Conservation (phyloP, 2,113 vertebrate genomes). For the Boulengeromyrus knoepffleri region DNA sequence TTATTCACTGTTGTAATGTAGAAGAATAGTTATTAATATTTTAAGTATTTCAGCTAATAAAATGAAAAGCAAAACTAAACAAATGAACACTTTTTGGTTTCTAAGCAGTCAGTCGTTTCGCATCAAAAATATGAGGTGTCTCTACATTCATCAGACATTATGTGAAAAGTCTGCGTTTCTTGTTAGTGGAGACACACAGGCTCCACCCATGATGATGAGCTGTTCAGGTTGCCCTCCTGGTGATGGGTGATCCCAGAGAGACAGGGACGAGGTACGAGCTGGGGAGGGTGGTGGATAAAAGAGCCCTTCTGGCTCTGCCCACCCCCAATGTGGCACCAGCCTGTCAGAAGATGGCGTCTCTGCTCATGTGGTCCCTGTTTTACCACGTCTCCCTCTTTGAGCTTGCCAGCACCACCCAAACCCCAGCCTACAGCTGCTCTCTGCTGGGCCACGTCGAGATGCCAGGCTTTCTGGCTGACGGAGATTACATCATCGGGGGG, state of each 20-base stretch:
- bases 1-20: not conserved
- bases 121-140: not conserved
- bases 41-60: not conserved
- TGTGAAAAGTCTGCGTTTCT: not conserved
- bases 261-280: not conserved
- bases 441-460: conserved; percentile 32
- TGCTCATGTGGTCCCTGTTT: conserved; percentile 21
- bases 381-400: not conserved
- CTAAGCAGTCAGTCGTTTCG: not conserved
- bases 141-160: not conserved
- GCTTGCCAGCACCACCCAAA: not conserved
- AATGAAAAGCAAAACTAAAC: not conserved
- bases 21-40: not conserved
- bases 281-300: conserved; percentile 26
- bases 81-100: not conserved
- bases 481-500: conserved; percentile 40
- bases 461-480: conserved; percentile 32
- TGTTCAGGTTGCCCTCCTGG: conserved; percentile 1
- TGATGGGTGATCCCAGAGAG: not conserved
- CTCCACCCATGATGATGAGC: not conserved
- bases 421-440: conserved; percentile 19
- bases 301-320: not conserved
- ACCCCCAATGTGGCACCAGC: not conserved
- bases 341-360: conserved; percentile 24
- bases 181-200: not conserved